Percentiles rank a stretch among this genome's conserved stretches.
Conservation (phyloP, 2,797 vertebrate genomes). For the Lacerta bilineata region DNA sequence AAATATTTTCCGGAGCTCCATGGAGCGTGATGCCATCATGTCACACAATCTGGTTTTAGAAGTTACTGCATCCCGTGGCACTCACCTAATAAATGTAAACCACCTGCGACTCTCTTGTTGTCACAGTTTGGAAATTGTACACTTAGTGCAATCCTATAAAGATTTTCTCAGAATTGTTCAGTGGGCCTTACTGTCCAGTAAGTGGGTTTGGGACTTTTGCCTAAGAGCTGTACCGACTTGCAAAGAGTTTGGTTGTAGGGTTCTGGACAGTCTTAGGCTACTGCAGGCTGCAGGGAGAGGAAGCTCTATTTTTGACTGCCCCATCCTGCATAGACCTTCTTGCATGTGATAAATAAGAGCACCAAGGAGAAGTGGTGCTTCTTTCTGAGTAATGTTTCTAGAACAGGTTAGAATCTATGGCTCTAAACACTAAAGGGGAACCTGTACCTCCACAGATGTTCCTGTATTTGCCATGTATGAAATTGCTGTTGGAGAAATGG, state of each 20-base stretch:
- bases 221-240: neutral
- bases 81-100: neutral
- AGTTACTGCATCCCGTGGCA: too few species aligned
- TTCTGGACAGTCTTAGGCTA: neutral
- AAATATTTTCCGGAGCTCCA: too few species aligned
- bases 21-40: too few species aligned
- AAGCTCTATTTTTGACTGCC: neutral
- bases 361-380: neutral
- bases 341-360: neutral
- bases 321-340: neutral
- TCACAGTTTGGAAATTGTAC: neutral
- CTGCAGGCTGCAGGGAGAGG: neutral
- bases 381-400: neutral
- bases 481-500: neutral
- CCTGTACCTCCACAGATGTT: neutral
- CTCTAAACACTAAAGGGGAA: neutral
- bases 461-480: neutral
- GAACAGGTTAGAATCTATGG: neutral
- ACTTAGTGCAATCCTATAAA: neutral
- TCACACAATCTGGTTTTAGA: neutral
- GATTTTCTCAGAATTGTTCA: too few species aligned
- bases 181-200: neutral
- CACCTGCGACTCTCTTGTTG: neutral
- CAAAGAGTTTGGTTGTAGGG: neutral
- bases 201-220: neutral